Percentiles rank a stretch among this genome's conserved stretches.
Evolutionary conservation across 1,140 invertebrate species (phyloP).

Genomic region (Drosophila varians): DNA sequence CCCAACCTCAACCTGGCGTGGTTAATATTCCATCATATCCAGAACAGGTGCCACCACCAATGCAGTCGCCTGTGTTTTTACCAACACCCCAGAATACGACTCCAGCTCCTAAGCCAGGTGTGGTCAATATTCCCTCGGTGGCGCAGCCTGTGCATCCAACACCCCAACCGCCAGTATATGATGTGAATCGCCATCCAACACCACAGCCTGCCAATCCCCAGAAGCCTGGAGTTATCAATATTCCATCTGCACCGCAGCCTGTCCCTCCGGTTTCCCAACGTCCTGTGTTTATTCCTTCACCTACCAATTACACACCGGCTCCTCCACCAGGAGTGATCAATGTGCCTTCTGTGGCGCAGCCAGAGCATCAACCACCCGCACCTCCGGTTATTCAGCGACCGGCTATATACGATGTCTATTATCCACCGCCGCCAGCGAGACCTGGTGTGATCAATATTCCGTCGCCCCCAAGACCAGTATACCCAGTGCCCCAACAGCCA

Average conservation of each 20-base stretch:
- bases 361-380: constrained; percentile 85
- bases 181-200: constrained; percentile 85
- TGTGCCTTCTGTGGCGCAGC: constrained; percentile 52
- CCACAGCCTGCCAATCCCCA: constrained; percentile 9
- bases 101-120: constrained; percentile 17
- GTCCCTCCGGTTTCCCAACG: constrained; percentile 38
- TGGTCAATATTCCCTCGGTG: constrained; percentile 50
- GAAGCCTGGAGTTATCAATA: constrained; percentile 86
- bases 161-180: constrained; percentile 18
- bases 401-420: constrained; percentile 85
- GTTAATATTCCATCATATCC: constrained; percentile 76
- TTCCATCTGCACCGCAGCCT: constrained; percentile 18
- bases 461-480: constrained; percentile 18
- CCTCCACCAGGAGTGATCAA: constrained; percentile 44
- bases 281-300: constrained; percentile 85
- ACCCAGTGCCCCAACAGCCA: constrained; percentile 24
- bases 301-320: constrained; percentile 57
- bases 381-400: constrained; percentile 86
- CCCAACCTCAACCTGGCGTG: constrained; percentile 85
- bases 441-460: constrained; percentile 59
- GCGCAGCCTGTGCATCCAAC: constrained; percentile 13
- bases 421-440: constrained; percentile 24
- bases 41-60: constrained; percentile 84
- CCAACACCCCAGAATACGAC: background rate
- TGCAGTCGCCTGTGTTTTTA: constrained; percentile 88